Evolutionary conservation across 2,113 vertebrate species (phyloP), one percentile per base, ranked within the genome.

Genomic region (Chloroceryle aenea): DNA sequence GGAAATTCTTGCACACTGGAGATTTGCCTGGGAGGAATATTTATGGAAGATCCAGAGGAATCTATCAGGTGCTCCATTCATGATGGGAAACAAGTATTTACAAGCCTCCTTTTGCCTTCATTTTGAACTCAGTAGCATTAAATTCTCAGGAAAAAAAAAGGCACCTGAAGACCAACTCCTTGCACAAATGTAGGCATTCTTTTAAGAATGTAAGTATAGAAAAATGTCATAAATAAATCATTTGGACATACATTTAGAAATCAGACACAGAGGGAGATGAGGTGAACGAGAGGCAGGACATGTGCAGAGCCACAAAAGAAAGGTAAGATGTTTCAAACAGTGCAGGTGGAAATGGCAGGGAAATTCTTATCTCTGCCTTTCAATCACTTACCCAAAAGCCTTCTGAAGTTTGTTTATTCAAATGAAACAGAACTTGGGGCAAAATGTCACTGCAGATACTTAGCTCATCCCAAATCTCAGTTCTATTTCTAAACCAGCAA

Each of bases 401-500:
- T 12, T 88, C 48, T 77, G 50, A 89, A 91, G 36, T 64, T 84
- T 94, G 40, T 69, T 82, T 78, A 95, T 92, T 92, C 77, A 95
- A 85, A 96, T 87, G 48, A 89, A 84, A 68, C 7, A 75, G 69
- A 95, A 85, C 59, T 58, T 76, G 62, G 58, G 38, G 87, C 89
- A 95, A 87, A 94, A 85, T 17, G 36, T 43, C 89, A 85, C 69
- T 76, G 64, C 93, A 94, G 68, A 92, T 73, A 90, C 76, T 86
- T 47, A 89, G 20, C 30, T 19, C 63, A 42, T 81, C 76, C 76
- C 55, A 92, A 84, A 73, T 85, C 75, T 93, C 72, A 62, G 63
- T 55, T 92, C 82, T 85, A 79, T 89, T 90, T 93, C 75, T 79
- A 75, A 90, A 90, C 23, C 40, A 53, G 53, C 79, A 86, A 86